Percentiles rank a stretch among this genome's conserved stretches.
phyloP scores from a whole-genome alignment of 2,888 invertebrate genomes.

The Conistra vaccinii region DNA sequence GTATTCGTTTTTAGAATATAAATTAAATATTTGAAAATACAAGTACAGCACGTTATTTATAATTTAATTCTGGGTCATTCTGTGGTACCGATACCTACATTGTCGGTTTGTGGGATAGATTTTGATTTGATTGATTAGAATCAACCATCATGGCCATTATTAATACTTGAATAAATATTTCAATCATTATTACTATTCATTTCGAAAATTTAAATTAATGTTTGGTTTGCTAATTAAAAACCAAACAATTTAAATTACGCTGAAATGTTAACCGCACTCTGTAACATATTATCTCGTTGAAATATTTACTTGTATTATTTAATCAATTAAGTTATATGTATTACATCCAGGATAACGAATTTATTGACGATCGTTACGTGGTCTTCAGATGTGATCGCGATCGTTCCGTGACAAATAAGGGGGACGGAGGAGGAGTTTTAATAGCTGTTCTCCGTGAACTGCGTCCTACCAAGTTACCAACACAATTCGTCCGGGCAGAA shows the following conservation, averaged over 20 bases:
- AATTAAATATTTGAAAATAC: neutral
- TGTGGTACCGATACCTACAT: neutral
- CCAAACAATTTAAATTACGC: neutral
- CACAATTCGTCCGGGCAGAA: no score
- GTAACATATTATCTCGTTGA: neutral
- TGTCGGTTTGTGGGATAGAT: neutral
- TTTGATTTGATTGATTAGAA: neutral
- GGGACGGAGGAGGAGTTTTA: no score
- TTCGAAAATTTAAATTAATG: constrained; percentile 8
- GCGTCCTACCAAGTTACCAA: no score
- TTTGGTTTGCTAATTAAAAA: constrained; percentile 9
- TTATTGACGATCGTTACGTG: no score
- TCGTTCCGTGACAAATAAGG: no score
- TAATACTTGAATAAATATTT: neutral
- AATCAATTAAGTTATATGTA: no score
- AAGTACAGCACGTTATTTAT: no score
- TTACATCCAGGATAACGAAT: no score
- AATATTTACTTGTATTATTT: neutral
- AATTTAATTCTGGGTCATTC: neutral
- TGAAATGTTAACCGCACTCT: constrained; percentile 3
- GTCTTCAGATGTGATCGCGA: no score
- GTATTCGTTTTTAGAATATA: no score
- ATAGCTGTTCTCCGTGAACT: no score
- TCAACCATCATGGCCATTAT: neutral
- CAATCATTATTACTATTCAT: neutral